Evolutionary conservation across 2,797 vertebrate species (phyloP), one percentile per base, ranked within the genome.

Genomic region (Echiichthys vipera): DNA sequence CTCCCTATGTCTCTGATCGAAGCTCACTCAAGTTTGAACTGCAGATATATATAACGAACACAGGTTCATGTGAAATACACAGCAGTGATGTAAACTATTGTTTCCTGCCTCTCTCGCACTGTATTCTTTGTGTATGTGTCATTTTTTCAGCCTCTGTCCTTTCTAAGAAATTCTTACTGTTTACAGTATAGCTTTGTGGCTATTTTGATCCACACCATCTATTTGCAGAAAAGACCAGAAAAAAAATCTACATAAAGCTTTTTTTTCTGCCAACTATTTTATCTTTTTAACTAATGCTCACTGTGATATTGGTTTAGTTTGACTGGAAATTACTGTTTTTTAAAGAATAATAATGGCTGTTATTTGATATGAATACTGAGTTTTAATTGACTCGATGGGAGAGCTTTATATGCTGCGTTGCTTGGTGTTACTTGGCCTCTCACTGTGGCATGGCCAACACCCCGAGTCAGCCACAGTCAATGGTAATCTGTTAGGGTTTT

Each of bases 401-500:
- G n/a, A 37, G 29, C 37, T 67, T 53, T 43, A 24, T 58, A 59
- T 47, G 14, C 27, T 42, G 32, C 6, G 3, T 45, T 69, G 29
- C n/a, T 59, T 65, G 46, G 53, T 14, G 64, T 62, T 29, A 39
- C 53, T 66, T 69, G 54, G 68, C 15, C 7, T 68, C n/a, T 58
- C 6, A 3, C 46, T 78, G 71, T 40, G 49, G 68, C 29, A 66
- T 15, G 37, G 34, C 64, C 76, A 63, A 65, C 77, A 45, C 46
- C 69, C 74, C 73, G 45, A 56, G 64, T 76, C 67, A 63, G 64
- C 57, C 50, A 51, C 74, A 65, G 80, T 59, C 43, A 53, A 30
- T 80, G 67, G 45, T 89, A 84, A 88, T 85, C 81, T 84, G 66
- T 73, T 27, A 34, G 65, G 77, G 84, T 74, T 87, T 90, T 84